Conservation (phyloP, 2,797 vertebrate genomes). For the Hafferia zeledoni region DNA sequence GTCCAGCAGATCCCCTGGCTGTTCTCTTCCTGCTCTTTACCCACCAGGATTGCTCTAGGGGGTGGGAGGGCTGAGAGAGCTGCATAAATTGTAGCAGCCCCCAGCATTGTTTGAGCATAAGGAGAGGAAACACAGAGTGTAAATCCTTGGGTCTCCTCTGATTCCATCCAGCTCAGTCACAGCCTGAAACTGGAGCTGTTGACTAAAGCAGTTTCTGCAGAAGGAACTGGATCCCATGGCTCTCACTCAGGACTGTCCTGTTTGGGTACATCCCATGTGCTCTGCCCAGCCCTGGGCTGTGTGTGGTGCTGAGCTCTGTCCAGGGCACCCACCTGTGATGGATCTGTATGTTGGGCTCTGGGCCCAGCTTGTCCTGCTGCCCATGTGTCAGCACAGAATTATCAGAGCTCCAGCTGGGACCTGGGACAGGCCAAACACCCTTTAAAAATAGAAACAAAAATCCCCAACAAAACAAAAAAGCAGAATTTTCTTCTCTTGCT, state of each 20-base stretch:
- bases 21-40: neutral
- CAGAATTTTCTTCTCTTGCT: neutral
- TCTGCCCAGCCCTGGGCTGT: neutral
- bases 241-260: rapidly evolving
- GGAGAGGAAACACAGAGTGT: rapidly evolving
- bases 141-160: neutral
- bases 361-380: neutral
- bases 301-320: neutral
- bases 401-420: rapidly evolving
- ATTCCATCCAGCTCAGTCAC: rapidly evolving
- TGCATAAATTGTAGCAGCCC: neutral
- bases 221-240: rapidly evolving
- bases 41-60: neutral
- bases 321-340: neutral
- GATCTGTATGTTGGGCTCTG: neutral
- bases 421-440: neutral
- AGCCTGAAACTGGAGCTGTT: neutral
- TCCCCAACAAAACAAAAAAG: neutral
- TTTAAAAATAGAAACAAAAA: neutral
- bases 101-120: too few relatives aligned
- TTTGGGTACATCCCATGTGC: rapidly evolving
- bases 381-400: rapidly evolving
- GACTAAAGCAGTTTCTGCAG: neutral
- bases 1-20: rapidly evolving
- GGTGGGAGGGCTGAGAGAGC: too few relatives aligned